Evolutionary conservation across 1,140 invertebrate species (phyloP), one percentile per base, ranked within the genome.

Genomic region (Sinonovacula constricta): DNA sequence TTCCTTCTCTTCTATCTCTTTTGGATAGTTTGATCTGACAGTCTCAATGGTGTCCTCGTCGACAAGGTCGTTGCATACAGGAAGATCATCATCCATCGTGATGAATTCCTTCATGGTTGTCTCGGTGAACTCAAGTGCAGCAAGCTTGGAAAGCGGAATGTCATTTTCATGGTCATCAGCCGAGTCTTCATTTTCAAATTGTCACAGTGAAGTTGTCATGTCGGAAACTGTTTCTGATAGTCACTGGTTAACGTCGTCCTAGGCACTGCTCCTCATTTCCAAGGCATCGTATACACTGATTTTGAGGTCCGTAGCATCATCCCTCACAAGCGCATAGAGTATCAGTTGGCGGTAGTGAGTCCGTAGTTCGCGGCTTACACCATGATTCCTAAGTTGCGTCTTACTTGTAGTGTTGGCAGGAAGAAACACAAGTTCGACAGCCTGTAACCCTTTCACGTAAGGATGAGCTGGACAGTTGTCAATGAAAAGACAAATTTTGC

Each of bases 381-480:
- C 70, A 18, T 62, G 62, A 63, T 83, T 79, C 51, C 60, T 51
- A 15, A 81, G 82, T 51, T 84, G 77, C 1, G 60, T 70, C 2
- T 56, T 18, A 54, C 75, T 78, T 12, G 81, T 83, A 14, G 78
- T 83, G 60, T 78, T 83, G 5, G 81, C 75, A 14, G 81, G 81
- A 5, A 84, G 62, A 45, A 83, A 83, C 12, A 74, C 28, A 3
- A 83, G 51, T 68, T 71, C 65, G n/a, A 92, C 84, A 75, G 77
- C 78, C 22, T 90, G 68, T 60, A 86, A 76, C 34, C 63, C 45
- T n/a, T 76, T 70, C 39, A 69, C 18, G 12, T 51, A 5, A 34
- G 80, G 83, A 63, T 81, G 76, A 28, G 62, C 65, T 22, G 62
- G 68, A 62, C 63, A 84, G 51, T 77, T 78, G 31, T 81, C 78